These are phyloP conservation scores for Lipophrys pholis DNA, from an alignment of 2,113 vertebrate genomes.

Conservation along the genomic window DNA sequence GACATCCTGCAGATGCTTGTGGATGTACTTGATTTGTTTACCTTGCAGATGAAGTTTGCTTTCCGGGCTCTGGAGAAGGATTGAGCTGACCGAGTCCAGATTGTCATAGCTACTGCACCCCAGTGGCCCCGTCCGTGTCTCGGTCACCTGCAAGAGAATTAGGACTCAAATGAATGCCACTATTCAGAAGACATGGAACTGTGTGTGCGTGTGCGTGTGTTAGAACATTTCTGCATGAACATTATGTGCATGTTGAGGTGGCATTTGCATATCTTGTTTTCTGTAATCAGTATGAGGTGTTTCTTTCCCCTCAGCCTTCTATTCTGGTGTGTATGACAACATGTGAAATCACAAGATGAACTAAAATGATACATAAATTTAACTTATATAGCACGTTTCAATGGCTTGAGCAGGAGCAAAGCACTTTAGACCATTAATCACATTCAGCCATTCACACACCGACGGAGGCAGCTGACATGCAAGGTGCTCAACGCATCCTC, in stretches of 20 bases:
- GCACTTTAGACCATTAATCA: too few relatives aligned
- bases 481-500: background rate
- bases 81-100: conserved; percentile 99
- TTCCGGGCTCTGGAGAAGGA: conserved; percentile 98
- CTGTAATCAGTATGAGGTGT: background rate
- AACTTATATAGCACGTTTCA: too few relatives aligned
- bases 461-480: too few relatives aligned
- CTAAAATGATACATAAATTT: background rate
- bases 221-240: background rate
- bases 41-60: conserved; percentile 99
- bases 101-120: conserved; percentile 99
- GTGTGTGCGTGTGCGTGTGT: background rate
- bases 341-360: conserved; percentile 10
- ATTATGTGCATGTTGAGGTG: background rate
- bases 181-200: conserved; percentile 10
- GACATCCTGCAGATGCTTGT: conserved; percentile 17
- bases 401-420: too few relatives aligned
- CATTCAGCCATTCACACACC: too few relatives aligned
- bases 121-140: conserved; percentile 96
- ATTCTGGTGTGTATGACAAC: conserved; percentile 1
- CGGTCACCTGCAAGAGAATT: conserved; percentile 90
- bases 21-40: conserved; percentile 73
- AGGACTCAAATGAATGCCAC: conserved; percentile 41
- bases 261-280: background rate
- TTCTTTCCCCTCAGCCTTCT: background rate